These are phyloP conservation scores for Carabus problematicus DNA, from an alignment of 2,888 invertebrate genomes.

Conservation along the genomic window DNA sequence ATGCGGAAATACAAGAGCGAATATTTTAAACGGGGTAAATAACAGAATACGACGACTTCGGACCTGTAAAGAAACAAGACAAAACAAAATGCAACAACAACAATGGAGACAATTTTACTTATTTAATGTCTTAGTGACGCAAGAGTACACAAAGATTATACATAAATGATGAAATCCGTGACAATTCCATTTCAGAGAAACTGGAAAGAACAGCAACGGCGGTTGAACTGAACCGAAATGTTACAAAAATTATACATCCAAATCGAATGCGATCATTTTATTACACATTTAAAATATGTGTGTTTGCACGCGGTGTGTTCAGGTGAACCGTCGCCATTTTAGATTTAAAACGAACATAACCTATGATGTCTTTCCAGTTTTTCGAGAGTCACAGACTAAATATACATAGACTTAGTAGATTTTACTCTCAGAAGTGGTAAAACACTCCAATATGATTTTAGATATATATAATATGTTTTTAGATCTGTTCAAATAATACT, in stretches of 20 bases:
- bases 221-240: conserved; percentile 3
- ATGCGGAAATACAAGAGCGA: neutral
- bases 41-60: too few species aligned
- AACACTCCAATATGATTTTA: neutral
- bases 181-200: neutral
- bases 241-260: too few species aligned
- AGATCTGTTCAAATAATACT: conserved; percentile 38
- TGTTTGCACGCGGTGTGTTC: too few species aligned
- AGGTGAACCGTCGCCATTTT: too few species aligned
- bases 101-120: conserved; percentile 34
- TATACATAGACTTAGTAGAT: conserved; percentile 1
- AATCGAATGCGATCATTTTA: too few species aligned
- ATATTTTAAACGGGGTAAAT: neutral
- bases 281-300: too few species aligned
- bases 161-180: conserved; percentile 23
- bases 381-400: neutral
- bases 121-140: conserved; percentile 40
- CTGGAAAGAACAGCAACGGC: conserved; percentile 6
- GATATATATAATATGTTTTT: conserved; percentile 14
- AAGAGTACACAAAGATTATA: conserved; percentile 34
- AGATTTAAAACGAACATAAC: too few species aligned
- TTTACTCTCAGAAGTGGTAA: too few species aligned
- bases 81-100: conserved; percentile 26
- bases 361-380: too few species aligned
- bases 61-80: conserved; percentile 26